phyloP scores from a whole-genome alignment of 2,113 vertebrate genomes.

The Chaetorhynchus papuensis region DNA sequence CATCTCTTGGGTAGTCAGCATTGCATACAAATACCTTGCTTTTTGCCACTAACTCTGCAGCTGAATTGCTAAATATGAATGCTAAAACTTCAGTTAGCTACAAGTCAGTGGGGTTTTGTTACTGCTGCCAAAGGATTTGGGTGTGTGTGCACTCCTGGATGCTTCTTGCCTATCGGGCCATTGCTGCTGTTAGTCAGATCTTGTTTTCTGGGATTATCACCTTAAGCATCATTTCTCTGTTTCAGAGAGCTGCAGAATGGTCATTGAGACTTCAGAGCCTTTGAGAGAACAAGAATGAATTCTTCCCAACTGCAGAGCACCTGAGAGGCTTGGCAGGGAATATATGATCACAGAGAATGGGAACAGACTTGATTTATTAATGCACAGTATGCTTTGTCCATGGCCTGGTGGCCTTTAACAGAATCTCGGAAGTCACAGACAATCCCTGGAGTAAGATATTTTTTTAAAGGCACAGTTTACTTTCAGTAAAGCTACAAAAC shows the following conservation, averaged over 20 bases:
- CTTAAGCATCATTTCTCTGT: background rate
- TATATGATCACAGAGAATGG: rapidly evolving
- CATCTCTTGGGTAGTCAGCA: background rate
- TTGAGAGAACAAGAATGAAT: background rate
- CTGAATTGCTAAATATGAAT: background rate
- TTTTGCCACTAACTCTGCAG: background rate
- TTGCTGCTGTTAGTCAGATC: background rate
- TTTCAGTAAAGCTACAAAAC: background rate
- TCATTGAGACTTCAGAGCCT: background rate
- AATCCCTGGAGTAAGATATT: background rate
- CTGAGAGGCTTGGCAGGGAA: background rate
- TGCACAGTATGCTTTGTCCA: background rate
- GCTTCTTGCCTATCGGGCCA: rapidly evolving
- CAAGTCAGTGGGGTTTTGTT: background rate
- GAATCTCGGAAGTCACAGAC: background rate
- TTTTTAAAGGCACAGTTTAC: background rate
- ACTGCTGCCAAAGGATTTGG: rapidly evolving
- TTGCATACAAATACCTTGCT: conserved; percentile 1
- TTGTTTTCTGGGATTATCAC: background rate
- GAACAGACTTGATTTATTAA: background rate
- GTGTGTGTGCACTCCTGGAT: background rate
- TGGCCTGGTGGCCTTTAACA: background rate
- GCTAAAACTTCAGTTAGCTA: background rate
- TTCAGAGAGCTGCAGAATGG: background rate
- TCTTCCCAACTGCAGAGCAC: background rate